These are phyloP conservation scores for Cirrhinus molitorella DNA, from an alignment of 2,797 vertebrate species.

Conservation along the genomic window DNA sequence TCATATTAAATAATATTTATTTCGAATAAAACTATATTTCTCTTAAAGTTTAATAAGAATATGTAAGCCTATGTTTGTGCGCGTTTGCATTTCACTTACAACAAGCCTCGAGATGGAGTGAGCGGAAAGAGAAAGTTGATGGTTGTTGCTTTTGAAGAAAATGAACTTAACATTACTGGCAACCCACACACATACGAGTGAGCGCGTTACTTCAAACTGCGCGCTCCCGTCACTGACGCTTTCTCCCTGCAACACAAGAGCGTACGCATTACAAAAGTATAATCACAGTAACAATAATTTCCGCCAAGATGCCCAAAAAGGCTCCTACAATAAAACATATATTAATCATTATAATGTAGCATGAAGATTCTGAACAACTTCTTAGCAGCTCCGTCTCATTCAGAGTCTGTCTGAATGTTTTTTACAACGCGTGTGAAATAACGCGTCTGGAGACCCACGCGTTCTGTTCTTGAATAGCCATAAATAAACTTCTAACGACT, in stretches of 20 bases:
- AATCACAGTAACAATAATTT: neutral
- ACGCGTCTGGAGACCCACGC: neutral
- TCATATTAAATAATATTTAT: neutral
- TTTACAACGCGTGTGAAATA: neutral
- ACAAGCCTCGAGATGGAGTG: conserved; percentile 49
- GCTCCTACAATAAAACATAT: neutral
- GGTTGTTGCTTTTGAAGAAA: conserved; percentile 46
- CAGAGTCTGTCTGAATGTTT: no score
- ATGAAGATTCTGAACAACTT: neutral
- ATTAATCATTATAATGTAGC: neutral
- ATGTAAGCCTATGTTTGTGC: neutral
- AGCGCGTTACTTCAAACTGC: conserved; percentile 36
- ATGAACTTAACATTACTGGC: conserved; percentile 57
- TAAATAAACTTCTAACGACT: neutral
- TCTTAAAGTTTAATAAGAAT: neutral
- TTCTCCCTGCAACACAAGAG: conserved; percentile 17
- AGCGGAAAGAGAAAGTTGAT: conserved; percentile 23
- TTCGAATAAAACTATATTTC: neutral
- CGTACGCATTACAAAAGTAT: no score
- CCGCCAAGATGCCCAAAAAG: neutral
- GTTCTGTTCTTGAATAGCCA: neutral
- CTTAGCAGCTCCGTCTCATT: neutral
- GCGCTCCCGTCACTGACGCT: neutral
- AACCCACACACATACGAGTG: conserved; percentile 56
- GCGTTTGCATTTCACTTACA: conserved; percentile 16